Base-by-base conservation (phyloP, 2,113 vertebrate species). In the Misgurnus mizolepis region DNA sequence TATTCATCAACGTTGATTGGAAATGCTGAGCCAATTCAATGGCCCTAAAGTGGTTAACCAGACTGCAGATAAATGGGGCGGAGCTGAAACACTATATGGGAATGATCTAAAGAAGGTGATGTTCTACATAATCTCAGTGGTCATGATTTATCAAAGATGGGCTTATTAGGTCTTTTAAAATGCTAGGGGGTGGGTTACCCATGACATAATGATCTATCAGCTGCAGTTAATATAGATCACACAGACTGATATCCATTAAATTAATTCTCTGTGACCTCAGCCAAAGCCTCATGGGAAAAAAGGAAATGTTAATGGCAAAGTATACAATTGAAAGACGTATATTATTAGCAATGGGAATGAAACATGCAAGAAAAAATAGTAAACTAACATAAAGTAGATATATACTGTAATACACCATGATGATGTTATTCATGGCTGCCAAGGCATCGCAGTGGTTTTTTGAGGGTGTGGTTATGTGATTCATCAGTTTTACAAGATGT, bases 1-100 rank as follows among this genome's bases (percentile, higher is more conserved):
- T 89, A 90, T 89, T 80, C 81, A 83, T 88, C 83, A 75, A 76
- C 85, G 89, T 89, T 90, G 82, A 89, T 92, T 88, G 89, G 81
- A 79, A 86, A 87, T 79, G 2, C n/a, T 80, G 78, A 60, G 79
- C 84, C 86, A 86, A 88, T 87, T 87, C 86, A 88, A 88, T 85
- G 87, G 9, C 7, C 34, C 85, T 85, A 87, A 88, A 88, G 76
- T 83, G 83, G 79, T 89, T 88, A 87, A 83, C 83, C 18, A 77
- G 85, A 84, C 68, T 62, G 3, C 80, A 81, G 78, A 85, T 80
- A 88, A 90, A 85, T 69, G 83, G 79, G 81, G 84, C 79, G 82
- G 74, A 84, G 80, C 78, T 62, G 12, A 34, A 49, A 75, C 7
- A 69, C 41, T 34, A 47, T 8, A 22, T 27, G n/a, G 39, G 39